Percentiles rank a stretch among this genome's conserved stretches.
phyloP scores from a whole-genome alignment of 2,888 invertebrate genomes.

The Rhagophthalmus giganteus region DNA sequence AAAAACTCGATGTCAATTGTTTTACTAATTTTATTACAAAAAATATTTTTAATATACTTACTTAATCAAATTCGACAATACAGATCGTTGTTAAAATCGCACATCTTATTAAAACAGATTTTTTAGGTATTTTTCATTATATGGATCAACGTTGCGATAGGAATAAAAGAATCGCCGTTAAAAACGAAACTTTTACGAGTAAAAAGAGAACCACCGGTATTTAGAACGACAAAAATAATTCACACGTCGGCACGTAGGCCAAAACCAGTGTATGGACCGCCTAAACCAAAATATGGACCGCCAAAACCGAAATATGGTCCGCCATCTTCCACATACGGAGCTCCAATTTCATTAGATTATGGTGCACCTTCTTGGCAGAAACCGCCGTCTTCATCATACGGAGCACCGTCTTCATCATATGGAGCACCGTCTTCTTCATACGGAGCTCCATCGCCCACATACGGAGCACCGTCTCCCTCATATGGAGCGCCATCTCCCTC shows the following conservation, averaged over 20 bases:
- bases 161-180: not conserved
- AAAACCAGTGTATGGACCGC: conserved; percentile 36
- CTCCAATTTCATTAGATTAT: conserved; percentile 33
- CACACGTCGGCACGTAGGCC: conserved; percentile 33
- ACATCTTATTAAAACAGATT: too few relatives aligned
- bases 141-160: not conserved
- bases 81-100: too few relatives aligned
- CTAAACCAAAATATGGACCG: conserved; percentile 39
- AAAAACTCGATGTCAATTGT: too few relatives aligned
- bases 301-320: conserved; percentile 31
- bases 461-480: conserved; percentile 36
- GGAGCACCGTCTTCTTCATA: conserved; percentile 34
- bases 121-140: not conserved
- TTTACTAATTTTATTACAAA: too few relatives aligned
- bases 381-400: conserved; percentile 29
- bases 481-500: conserved; percentile 37
- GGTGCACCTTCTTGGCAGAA: too few relatives aligned
- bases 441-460: conserved; percentile 36
- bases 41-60: not conserved
- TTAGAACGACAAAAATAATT: conserved; percentile 26
- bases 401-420: conserved; percentile 28
- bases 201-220: conserved; percentile 33
- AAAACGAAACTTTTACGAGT: conserved; percentile 22
- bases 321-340: conserved; percentile 27
- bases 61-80: too few relatives aligned